phyloP scores from a whole-genome alignment of 2,888 invertebrate genomes.

The Ischnura elegans region DNA sequence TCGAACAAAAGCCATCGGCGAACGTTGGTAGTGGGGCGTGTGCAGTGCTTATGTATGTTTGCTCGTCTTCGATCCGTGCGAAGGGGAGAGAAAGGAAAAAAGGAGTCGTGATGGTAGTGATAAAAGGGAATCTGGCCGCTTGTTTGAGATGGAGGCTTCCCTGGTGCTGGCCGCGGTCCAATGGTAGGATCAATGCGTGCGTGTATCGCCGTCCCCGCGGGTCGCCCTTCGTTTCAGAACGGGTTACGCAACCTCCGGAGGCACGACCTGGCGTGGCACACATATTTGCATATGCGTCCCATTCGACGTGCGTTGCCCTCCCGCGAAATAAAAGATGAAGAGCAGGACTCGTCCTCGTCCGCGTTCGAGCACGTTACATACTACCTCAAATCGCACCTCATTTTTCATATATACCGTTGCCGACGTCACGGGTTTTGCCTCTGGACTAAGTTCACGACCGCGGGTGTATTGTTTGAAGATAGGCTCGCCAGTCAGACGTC shows the following conservation, averaged over 20 bases:
- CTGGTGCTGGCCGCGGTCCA: background rate
- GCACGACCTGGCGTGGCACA: background rate
- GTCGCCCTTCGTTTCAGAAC: background rate
- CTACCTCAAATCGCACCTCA: no score
- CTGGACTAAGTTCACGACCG: no score
- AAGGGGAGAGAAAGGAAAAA: background rate
- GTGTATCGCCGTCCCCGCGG: background rate
- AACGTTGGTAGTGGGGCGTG: background rate
- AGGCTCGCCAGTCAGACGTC: no score
- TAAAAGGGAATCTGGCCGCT: background rate
- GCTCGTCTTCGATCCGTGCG: conserved; percentile 24
- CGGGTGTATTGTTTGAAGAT: no score
- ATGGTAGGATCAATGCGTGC: background rate
- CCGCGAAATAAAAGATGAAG: background rate
- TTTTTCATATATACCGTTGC: no score
- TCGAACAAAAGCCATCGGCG: background rate
- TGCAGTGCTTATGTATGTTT: background rate
- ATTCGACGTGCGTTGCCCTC: background rate
- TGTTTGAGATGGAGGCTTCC: background rate
- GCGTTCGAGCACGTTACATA: no score
- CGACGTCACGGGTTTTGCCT: no score
- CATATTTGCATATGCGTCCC: background rate
- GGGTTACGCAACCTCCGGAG: background rate
- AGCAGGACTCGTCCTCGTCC: no score
- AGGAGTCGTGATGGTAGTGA: background rate